Evolutionary conservation across 2,888 invertebrate species (phyloP).

Genomic region (Cybosia mesomella): DNA sequence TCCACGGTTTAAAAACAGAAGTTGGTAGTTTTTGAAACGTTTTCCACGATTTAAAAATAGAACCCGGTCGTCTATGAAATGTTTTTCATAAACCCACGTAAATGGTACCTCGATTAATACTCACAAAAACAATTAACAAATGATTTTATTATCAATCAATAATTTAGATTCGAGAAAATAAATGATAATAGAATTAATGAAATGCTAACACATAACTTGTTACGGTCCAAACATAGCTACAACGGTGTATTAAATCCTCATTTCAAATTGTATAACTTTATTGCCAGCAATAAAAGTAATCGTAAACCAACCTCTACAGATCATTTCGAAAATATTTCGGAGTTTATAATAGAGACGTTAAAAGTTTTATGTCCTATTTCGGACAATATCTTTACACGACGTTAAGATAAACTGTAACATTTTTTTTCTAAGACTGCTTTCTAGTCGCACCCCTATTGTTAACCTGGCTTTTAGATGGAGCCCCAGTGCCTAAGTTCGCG

Average conservation of each 20-base stretch:
- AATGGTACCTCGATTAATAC: neutral
- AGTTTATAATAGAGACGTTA: slow-evolving; percentile 57
- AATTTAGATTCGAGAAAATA: neutral
- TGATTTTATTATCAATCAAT: neutral
- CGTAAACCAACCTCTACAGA: slow-evolving; percentile 46
- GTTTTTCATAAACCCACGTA: neutral
- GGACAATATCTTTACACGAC: slow-evolving; percentile 37
- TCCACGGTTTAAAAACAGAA: neutral
- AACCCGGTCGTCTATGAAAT: too few species aligned
- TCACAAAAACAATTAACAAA: neutral
- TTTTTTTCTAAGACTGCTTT: slow-evolving; percentile 27
- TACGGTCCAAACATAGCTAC: neutral
- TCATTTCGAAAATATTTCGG: slow-evolving; percentile 46
- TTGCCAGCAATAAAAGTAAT: slow-evolving; percentile 41
- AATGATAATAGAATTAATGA: too few species aligned
- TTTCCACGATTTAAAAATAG: neutral
- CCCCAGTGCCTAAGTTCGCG: slow-evolving; percentile 69
- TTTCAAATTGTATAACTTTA: slow-evolving; percentile 35
- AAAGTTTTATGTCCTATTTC: slow-evolving; percentile 53
- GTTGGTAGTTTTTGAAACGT: neutral
- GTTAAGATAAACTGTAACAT: slow-evolving; percentile 27
- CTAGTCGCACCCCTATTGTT: slow-evolving; percentile 61
- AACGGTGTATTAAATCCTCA: slow-evolving; percentile 31
- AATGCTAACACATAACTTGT: neutral
- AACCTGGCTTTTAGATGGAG: slow-evolving; percentile 63